A percentile compares a stretch with the other conserved stretches of the same genome.
phyloP scores from a whole-genome alignment of 2,888 invertebrate genomes.

The Uropetala carovei region DNA sequence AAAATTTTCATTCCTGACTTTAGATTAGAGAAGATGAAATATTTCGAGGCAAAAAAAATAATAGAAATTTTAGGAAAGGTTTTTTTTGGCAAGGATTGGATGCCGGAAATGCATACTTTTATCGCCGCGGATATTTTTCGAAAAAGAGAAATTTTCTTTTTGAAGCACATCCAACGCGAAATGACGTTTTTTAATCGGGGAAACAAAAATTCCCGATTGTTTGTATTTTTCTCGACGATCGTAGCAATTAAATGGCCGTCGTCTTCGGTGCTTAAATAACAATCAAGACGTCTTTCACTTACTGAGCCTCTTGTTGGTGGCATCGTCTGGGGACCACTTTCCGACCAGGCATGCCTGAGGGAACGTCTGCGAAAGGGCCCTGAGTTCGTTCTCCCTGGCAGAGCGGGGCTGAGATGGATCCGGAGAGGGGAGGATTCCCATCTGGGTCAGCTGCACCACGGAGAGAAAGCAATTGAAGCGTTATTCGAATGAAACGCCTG shows the following conservation, averaged over 20 bases:
- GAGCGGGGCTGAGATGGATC: slow-evolving; percentile 80
- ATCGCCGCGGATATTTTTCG: too few species aligned
- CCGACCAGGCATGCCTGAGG: slow-evolving; percentile 91
- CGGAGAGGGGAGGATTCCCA: slow-evolving; percentile 81
- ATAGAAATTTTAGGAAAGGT: too few species aligned
- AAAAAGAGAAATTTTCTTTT: not conserved
- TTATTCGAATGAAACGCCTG: not conserved
- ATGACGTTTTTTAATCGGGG: not conserved
- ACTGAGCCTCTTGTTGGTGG: slow-evolving; percentile 85
- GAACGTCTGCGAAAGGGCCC: slow-evolving; percentile 88
- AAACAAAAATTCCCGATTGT: not conserved
- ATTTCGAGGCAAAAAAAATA: too few species aligned
- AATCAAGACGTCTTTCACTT: slow-evolving; percentile 73
- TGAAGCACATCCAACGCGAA: not conserved
- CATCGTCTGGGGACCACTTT: slow-evolving; percentile 86
- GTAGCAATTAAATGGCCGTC: too few species aligned
- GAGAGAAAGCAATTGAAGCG: not conserved
- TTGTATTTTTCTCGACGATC: too few species aligned
- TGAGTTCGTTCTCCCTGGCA: slow-evolving; percentile 88
- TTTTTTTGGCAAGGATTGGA: too few species aligned
- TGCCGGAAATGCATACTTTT: too few species aligned
- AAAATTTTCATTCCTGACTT: slow-evolving; percentile 55
- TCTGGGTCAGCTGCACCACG: slow-evolving; percentile 79
- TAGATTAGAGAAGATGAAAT: not conserved
- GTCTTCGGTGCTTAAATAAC: too few species aligned